Percentiles rank a stretch among this genome's conserved stretches.
These are phyloP conservation scores for Anolis apletophallus DNA, from an alignment of 2,797 vertebrate species.

Conservation along the genomic window DNA sequence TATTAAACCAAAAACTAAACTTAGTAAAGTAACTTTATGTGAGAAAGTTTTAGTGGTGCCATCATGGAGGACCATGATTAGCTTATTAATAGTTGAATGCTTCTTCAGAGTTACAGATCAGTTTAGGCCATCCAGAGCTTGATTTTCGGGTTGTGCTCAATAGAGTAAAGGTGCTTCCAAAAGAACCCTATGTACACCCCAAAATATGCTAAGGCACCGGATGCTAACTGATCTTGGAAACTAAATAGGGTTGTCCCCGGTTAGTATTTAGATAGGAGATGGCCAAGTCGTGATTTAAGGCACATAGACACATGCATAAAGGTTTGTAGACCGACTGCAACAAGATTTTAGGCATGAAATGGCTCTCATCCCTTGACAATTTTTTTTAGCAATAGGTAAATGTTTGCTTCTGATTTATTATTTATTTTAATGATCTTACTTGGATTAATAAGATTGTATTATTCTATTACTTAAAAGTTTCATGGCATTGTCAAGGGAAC, in stretches of 20 bases:
- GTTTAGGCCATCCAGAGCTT: not conserved
- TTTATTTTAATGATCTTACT: constrained; percentile 7
- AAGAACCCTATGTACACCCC: not conserved
- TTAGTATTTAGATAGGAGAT: no score
- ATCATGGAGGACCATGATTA: not conserved
- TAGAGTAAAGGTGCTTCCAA: not conserved
- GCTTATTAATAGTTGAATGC: not conserved
- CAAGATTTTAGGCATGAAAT: not conserved
- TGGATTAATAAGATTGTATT: not conserved
- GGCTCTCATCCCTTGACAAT: not conserved
- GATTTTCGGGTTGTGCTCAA: not conserved
- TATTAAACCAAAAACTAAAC: not conserved
- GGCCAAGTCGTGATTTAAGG: no score
- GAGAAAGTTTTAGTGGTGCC: no score
- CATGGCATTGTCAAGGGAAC: not conserved
- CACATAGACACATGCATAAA: no score
- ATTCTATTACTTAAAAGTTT: not conserved
- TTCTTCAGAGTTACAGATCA: not conserved
- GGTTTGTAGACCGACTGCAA: not conserved
- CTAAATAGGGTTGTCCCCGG: no score
- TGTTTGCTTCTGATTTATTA: not conserved
- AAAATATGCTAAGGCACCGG: no score
- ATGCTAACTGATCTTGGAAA: no score
- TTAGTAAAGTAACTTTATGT: not conserved
- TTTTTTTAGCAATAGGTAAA: not conserved